phyloP scores from a whole-genome alignment of 2,888 invertebrate species.

The Aporophyla lueneburgensis region DNA sequence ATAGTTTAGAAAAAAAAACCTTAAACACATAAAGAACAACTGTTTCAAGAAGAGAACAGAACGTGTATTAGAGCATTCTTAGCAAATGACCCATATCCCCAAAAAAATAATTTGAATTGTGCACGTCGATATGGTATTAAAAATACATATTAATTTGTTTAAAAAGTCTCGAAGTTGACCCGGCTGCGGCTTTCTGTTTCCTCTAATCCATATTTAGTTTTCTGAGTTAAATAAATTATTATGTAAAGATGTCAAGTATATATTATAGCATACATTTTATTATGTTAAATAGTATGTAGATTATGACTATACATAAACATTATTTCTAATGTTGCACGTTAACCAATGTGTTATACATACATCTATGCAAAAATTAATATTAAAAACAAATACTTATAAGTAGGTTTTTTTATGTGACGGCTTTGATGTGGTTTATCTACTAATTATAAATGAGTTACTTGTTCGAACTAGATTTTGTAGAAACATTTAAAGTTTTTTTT shows the following conservation, averaged over 20 bases:
- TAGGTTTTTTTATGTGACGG: background rate
- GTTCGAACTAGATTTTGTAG: background rate
- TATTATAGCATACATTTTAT: background rate
- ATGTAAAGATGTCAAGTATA: constrained; percentile 43
- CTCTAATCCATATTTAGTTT: constrained; percentile 2
- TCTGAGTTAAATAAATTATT: background rate
- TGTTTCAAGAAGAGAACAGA: too few relatives aligned
- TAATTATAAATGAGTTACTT: background rate
- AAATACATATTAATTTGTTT: too few relatives aligned
- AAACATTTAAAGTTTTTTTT: background rate
- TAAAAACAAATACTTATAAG: constrained; percentile 4
- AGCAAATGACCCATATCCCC: too few relatives aligned
- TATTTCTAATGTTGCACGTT: constrained; percentile 23
- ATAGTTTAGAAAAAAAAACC: too few relatives aligned
- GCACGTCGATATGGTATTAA: too few relatives aligned
- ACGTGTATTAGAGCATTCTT: too few relatives aligned
- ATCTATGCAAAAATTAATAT: constrained; percentile 13
- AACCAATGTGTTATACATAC: constrained; percentile 13
- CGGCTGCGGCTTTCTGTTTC: background rate
- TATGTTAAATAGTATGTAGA: constrained; percentile 9
- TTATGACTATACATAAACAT: constrained; percentile 30
- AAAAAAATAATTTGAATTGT: too few relatives aligned
- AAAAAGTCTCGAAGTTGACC: background rate
- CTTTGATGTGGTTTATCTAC: background rate
- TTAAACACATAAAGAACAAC: too few relatives aligned